Evolutionary conservation across 2,888 invertebrate species (phyloP).

Genomic region (Rapana venosa): DNA sequence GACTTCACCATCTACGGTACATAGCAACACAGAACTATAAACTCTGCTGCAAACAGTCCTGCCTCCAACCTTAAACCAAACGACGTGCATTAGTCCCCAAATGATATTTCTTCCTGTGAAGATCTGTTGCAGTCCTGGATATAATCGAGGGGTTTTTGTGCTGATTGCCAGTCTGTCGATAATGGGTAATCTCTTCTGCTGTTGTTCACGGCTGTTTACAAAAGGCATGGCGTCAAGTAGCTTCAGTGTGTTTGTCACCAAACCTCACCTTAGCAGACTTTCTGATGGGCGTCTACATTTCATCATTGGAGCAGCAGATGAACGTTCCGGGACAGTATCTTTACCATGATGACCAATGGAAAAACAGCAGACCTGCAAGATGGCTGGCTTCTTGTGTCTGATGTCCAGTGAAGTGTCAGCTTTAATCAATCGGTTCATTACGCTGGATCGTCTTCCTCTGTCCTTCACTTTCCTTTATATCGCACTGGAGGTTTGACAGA

Average conservation of each 20-base stretch:
- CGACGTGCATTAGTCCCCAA: neutral
- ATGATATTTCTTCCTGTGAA: neutral
- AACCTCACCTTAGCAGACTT: constrained; percentile 48
- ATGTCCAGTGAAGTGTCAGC: constrained; percentile 29
- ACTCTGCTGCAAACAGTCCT: neutral
- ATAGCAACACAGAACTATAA: neutral
- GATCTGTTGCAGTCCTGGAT: constrained; percentile 1
- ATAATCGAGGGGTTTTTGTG: neutral
- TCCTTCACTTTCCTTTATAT: constrained; percentile 82
- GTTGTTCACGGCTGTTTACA: neutral
- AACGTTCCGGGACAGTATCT: constrained; percentile 56
- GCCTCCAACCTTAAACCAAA: neutral
- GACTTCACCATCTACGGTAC: neutral
- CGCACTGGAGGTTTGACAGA: constrained; percentile 61
- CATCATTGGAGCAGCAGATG: constrained; percentile 10
- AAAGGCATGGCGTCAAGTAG: neutral
- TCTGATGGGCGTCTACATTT: constrained; percentile 33
- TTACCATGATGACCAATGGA: constrained; percentile 59
- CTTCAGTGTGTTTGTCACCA: constrained; percentile 45
- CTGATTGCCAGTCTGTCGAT: neutral
- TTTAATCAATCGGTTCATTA: constrained; percentile 78
- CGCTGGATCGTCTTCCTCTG: constrained; percentile 83
- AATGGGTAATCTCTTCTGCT: constrained; percentile 5
- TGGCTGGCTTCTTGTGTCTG: constrained; percentile 51
- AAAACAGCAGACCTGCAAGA: constrained; percentile 54